Evolutionary conservation across 2,888 invertebrate genomes (phyloP), one percentile per base, ranked within the genome.

Genomic region (Trachelus tabidus): DNA sequence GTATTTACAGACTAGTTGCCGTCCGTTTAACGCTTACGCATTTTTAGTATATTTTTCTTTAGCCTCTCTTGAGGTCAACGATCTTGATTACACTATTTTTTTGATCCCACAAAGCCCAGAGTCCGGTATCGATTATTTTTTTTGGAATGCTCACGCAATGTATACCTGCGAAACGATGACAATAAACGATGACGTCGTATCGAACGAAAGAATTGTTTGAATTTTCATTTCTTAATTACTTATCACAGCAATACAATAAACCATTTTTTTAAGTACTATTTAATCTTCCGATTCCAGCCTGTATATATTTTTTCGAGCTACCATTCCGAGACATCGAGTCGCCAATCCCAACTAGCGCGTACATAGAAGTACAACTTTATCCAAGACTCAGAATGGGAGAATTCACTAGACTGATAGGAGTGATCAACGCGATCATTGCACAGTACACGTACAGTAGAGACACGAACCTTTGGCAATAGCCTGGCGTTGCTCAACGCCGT

Each of bases 401-500:
- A 56, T 9, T 9, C 56, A 23, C 23, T 56, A 23, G 2, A 56
- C 56, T 23, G 23, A 56, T 23, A 23, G 23, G 1, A 23, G 1
- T 9, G 23, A 56, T 56, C 56, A 23, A 23, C 23, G 23, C 2
- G 56, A 56, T 56, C 56, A 56, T 56, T 56, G 56, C 56, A 56
- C 56, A 9, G 23, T 56, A 56, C 71, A 9, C 71, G 15, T 71
- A 81, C 78, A 69, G 76, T 73, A 84, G 81, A 23, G 30, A 37
- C 34, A 74, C n/a, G 78, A 83, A 83, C 87, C 56, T 80, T 88
- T 89, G 89, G 89, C 89, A 87, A 85, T 82, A 80, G 81, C 83
- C 81, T 79, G 79, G 79, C 79, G 85, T 90, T 90, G 87, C 89
- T 81, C 87, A 89, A 90, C 85, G 81, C 81, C 82, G 73, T 81